Conservation (phyloP, 23 tunicate genomes). For the Trididemnum clinides region DNA sequence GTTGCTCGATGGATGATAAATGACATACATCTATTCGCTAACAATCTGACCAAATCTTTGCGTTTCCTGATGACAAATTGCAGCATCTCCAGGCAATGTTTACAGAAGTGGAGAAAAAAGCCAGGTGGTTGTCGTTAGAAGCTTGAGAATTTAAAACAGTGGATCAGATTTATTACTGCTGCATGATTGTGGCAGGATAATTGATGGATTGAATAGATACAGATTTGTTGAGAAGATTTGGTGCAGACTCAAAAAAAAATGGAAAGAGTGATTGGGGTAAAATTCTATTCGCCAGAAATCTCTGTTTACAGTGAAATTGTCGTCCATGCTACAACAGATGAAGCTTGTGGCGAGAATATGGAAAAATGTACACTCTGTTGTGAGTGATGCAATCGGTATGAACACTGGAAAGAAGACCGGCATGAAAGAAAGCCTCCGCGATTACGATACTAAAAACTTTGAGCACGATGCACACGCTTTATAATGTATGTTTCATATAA, state of each 20-base stretch:
- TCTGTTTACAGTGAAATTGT: conserved; percentile 3
- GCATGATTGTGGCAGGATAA: neutral
- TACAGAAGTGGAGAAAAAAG: neutral
- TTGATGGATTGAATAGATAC: neutral
- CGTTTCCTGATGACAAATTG: neutral
- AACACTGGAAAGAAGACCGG: neutral
- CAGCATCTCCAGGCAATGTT: neutral
- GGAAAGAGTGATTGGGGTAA: neutral
- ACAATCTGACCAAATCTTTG: neutral
- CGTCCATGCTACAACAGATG: neutral
- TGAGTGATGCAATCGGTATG: neutral
- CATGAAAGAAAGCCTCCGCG: too few species aligned
- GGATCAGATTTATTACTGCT: neutral
- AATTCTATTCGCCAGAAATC: neutral
- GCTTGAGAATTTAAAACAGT: neutral
- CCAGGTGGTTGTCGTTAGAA: neutral
- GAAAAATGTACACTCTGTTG: neutral
- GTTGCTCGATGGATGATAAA: neutral
- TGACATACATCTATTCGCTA: neutral
- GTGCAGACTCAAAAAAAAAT: neutral
- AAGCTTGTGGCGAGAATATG: neutral
- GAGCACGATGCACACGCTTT: too few species aligned
- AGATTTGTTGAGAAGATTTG: neutral
- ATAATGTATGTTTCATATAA: too few species aligned
- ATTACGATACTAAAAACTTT: too few species aligned